Evolutionary conservation across 1,140 invertebrate genomes (phyloP).

Genomic region (Varroa destructor): DNA sequence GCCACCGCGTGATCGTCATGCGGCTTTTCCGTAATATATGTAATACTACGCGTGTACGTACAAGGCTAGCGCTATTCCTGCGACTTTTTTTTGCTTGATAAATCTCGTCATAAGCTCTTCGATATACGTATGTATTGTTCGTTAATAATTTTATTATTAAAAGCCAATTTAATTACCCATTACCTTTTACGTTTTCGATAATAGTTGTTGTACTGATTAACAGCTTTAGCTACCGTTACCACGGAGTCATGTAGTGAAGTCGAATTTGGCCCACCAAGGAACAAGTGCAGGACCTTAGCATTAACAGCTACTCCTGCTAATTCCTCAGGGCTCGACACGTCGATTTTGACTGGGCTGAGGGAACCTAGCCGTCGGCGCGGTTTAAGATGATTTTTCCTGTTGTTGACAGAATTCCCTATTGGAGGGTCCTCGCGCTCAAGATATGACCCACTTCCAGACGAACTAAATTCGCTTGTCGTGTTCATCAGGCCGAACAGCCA

Average conservation of each 20-base stretch:
- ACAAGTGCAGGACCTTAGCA: conserved; percentile 23
- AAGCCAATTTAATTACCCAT: no score
- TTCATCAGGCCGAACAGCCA: conserved; percentile 23
- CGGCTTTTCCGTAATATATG: no score
- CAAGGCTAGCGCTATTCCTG: no score
- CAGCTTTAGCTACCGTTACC: conserved; percentile 9
- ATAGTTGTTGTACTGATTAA: conserved; percentile 28
- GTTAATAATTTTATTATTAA: no score
- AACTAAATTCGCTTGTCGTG: conserved; percentile 3
- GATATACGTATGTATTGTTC: no score
- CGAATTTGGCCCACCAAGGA: conserved; percentile 24
- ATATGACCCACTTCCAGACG: not conserved
- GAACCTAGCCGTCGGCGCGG: conserved; percentile 12
- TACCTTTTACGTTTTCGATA: not conserved
- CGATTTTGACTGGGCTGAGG: conserved; percentile 21
- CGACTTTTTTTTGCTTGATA: no score
- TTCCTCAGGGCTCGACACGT: conserved; percentile 18
- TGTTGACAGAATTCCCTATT: not conserved
- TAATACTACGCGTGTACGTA: no score
- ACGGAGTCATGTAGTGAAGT: conserved; percentile 21
- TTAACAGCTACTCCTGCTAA: conserved; percentile 8
- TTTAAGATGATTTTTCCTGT: not conserved
- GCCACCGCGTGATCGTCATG: no score
- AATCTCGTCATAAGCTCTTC: no score
- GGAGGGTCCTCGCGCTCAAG: conserved; percentile 17